Base-by-base conservation (phyloP, 2,888 invertebrate genomes). In the Caradrina kadenii region DNA sequence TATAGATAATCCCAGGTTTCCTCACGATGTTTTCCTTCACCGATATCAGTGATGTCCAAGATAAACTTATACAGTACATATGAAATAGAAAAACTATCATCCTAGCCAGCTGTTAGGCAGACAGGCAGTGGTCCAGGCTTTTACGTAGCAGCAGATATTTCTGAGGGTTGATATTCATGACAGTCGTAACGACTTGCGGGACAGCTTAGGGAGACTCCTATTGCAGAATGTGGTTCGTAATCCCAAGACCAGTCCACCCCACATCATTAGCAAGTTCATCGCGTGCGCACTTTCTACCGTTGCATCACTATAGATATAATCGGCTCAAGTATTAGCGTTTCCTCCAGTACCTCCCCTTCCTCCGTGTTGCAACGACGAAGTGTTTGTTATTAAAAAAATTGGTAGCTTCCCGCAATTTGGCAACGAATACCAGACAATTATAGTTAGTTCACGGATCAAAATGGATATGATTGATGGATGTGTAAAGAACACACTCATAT, bases 231-330 rank as follows among this genome's bases (percentile, higher is more conserved):
- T 48, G 45, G 39, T 31, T 39, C 61, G 19, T 62, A 78, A 78
- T 54, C 21, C 21, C n/a, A 48, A 70, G 77, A 76, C 80, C 72
- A 66, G 48, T 58, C 22, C 39, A 73, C 53, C 8, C 68, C 26
- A 63, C 75, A 53, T 58, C 48, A 39, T n/a, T 26, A 60, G 39
- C 63, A 60, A 52, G 55, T 58, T 63, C 55, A 64, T 73, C 66
- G 81, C 80, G 78, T 82, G 82, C 67, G 21, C 65, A 81, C 84
- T 83, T 84, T 83, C 85, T 79, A 83, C 17, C 39, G 70, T 85
- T 84, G 79, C 86, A 79, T 83, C 83, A 86, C 62, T 10, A 13
- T 35, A 62, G 71, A 81, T 76, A 81, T 80, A 73, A 80, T 73
- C 66, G 69, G n/a, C 58, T 52, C 63, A 67, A 73, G 77, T 68